Conservation (phyloP, 2,113 vertebrate genomes). For the Pterophyllum scalare region DNA sequence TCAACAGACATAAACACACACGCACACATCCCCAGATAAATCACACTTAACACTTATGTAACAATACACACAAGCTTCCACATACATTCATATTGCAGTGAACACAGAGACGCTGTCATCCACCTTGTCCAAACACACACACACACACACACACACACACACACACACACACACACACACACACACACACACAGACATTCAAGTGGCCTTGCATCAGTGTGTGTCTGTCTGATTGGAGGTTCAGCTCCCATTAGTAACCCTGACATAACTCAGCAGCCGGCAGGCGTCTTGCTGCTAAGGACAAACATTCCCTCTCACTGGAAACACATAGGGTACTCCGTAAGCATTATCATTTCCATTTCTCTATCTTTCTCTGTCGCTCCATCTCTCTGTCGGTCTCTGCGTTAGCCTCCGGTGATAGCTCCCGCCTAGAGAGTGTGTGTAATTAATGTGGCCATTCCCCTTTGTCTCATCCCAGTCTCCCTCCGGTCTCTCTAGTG, state of each 20-base stretch:
- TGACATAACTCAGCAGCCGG: conserved; percentile 74
- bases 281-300: conserved; percentile 71
- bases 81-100: neutral
- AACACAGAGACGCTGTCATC: conserved; percentile 9
- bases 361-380: conserved; percentile 51
- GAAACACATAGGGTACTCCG: conserved; percentile 56
- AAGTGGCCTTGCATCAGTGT: conserved; percentile 34
- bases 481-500: conserved; percentile 62
- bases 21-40: conserved; percentile 28
- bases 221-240: conserved; percentile 37
- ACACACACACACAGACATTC: conserved; percentile 6
- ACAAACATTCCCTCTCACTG: conserved; percentile 68
- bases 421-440: conserved; percentile 67
- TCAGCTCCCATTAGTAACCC: conserved; percentile 69
- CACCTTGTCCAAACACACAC: conserved; percentile 13
- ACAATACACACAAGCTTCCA: conserved; percentile 28
- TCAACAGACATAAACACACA: conserved; percentile 37
- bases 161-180: neutral
- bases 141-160: conserved; percentile 3
- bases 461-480: conserved; percentile 75
- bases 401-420: conserved; percentile 66
- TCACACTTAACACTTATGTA: conserved; percentile 35
- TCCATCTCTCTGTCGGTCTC: conserved; percentile 49
- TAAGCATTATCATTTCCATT: conserved; percentile 67
- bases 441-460: conserved; percentile 79